Evolutionary conservation across 2,888 invertebrate species (phyloP).

Genomic region (Heliconius charithonia): DNA sequence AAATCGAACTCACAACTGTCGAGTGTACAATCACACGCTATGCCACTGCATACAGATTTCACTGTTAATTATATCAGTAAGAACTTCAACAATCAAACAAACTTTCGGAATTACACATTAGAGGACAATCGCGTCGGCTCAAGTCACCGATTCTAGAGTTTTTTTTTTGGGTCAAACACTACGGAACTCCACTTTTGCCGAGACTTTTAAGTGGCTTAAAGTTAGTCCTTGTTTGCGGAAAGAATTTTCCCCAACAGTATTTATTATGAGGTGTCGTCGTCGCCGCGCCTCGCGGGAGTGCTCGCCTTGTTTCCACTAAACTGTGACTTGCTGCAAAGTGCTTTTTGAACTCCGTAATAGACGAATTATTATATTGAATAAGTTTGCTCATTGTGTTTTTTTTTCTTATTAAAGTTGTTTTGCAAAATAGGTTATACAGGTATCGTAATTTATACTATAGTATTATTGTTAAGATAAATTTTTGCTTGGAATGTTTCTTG

Average conservation of each 20-base stretch:
- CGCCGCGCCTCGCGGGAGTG: constrained; percentile 25
- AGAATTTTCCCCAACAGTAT: constrained; percentile 46
- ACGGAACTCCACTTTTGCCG: constrained; percentile 60
- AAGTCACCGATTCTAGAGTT: constrained; percentile 14
- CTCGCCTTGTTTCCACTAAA: constrained; percentile 14
- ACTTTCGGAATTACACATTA: constrained; percentile 52
- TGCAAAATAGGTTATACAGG: not conserved
- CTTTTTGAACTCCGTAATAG: constrained; percentile 17
- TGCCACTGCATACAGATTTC: not conserved
- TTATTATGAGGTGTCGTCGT: constrained; percentile 43
- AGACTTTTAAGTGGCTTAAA: constrained; percentile 66
- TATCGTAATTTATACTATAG: not conserved
- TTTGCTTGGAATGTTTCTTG: not conserved
- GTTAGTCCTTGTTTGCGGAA: constrained; percentile 56
- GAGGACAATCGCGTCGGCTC: constrained; percentile 47
- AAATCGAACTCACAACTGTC: not conserved
- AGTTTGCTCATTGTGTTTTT: not conserved
- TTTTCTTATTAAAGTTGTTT: not conserved
- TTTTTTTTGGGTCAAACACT: constrained; percentile 61
- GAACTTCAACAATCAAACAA: constrained; percentile 50
- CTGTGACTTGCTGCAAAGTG: constrained; percentile 13
- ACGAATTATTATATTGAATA: constrained; percentile 5
- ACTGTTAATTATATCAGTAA: constrained; percentile 38
- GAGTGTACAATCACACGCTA: too few species aligned
- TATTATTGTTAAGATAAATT: not conserved